Base-by-base conservation (phyloP, 1,140 invertebrate genomes). In the Choristoneura fumiferana region DNA sequence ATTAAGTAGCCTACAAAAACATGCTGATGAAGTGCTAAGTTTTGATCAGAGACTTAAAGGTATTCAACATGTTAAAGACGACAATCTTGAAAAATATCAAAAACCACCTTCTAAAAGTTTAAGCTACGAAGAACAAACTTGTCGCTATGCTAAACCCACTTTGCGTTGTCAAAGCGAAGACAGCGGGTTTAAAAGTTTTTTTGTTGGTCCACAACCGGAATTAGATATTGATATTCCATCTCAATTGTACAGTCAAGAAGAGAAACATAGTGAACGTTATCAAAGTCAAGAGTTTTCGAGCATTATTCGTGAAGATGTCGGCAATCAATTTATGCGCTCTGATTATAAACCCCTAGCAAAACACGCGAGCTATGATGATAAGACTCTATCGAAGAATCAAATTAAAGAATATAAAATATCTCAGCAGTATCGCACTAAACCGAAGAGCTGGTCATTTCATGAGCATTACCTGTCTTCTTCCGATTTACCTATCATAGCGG, bases 211-310 rank as follows among this genome's bases (percentile, higher is more conserved):
- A 14, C 88, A 89, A 45, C 78, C 81, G 0, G 89, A 90, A 67
- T 76, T 89, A 55, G 84, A 89, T 61, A 89, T 89, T 12, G 84
- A 87, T 67, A 84, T 87, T 67, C 85, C 87, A 14, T 90, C 88
- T 29, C 87, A 91, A 38, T 72, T 92, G 8, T 92, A 92, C 63
- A 91, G 90, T 36, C 91, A 91, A 65, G 91, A 89, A 69, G 91
- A 92, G 62, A 92, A 92, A 62, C 82, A 92, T 37, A 91, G 91
- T 3, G 90, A 91, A 67, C 89, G 91, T 12, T 92, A 92, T 74
- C 91, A 92, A 77, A 92, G 91, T 65, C 91, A 92, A 78, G 91
- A 92, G 61, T 92, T 92, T 74, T 89, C 90, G 5, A 90, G 83
- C 65, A 84, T 90, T 38, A 73, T 87, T 17, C 78, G 81, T 10